Conservation (phyloP, 1,140 invertebrate genomes). For the Caenorhabditis elegans region DNA sequence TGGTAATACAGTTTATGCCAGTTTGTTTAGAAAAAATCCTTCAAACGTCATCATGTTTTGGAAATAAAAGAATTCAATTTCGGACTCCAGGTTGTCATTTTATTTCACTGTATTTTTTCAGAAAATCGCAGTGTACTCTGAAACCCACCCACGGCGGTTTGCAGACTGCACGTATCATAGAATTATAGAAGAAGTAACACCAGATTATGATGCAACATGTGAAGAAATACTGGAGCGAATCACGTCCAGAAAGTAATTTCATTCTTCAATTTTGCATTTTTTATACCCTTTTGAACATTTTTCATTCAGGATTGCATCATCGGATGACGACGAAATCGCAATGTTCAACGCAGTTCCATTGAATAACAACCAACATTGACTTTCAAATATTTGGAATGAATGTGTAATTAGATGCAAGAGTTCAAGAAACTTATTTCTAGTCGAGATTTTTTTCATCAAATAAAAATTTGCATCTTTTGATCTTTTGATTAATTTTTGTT, state of each 20-base stretch:
- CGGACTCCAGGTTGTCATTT: neutral
- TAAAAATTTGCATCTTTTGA: no score
- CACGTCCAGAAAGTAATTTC: neutral
- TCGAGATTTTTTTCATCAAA: no score
- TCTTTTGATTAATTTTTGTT: no score
- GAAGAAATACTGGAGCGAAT: neutral
- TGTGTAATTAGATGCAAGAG: conserved; percentile 4
- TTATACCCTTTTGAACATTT: no score
- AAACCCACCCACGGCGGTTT: neutral
- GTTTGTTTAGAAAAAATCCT: no score
- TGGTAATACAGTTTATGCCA: no score
- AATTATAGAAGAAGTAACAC: neutral
- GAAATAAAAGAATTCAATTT: no score
- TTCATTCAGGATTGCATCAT: conserved; percentile 9
- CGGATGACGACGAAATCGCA: neutral
- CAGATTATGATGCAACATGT: neutral
- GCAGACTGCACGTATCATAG: neutral
- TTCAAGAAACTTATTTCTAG: neutral
- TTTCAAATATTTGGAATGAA: neutral
- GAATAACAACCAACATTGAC: conserved; percentile 19
- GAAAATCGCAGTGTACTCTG: neutral
- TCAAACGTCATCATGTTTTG: no score
- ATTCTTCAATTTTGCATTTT: no score
- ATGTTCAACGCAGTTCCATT: neutral
- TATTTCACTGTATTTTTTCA: neutral